Base-by-base conservation (phyloP, 2,113 vertebrate genomes). In the Paradoxurus hermaphroditus region DNA sequence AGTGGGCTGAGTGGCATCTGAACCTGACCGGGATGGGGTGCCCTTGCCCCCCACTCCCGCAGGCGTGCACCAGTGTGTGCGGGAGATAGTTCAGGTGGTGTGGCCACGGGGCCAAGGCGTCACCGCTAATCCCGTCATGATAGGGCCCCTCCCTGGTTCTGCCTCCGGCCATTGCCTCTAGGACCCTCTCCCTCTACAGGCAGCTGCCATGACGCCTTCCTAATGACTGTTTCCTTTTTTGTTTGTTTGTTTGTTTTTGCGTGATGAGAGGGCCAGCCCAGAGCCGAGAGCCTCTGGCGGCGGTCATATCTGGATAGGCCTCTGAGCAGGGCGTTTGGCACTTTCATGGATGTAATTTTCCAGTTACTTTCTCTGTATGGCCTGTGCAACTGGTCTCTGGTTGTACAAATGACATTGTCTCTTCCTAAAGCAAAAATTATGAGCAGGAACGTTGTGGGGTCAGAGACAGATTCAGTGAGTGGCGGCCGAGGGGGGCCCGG, bases 31-130 rank as follows among this genome's bases (percentile, higher is more conserved):
- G 27, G 49, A 56, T 4, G 36, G 3, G 77, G 16, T 14, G 6
- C 9, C 65, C 36, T 44, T 4, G 36, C 1, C 21, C 41, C 12
- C 5, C 18, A 34, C 56, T 34, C 15, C 25, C 1, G 4, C 5
- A 1, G 75, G 62, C 1, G 0, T 4, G 21, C 70, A 44, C 29
- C 3, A 1, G 19, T 1, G n/a, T 0, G 18, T 0, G 5, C 15
- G 0, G 0, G 46, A 18, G 51, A 16, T 0, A 1, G 2, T 31
- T 3, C 0, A 0, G 34, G 6, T 0, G 2, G 39, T 4, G 8
- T 4, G 11, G 31, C 11, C 31, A 0, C 0, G 4, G 8, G 11
- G 31, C 11, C 19, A 1, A 1, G 4, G 7, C 23, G 1, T 1
- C 3, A 18, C 18, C 9, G 3, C 51, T 2, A 3, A 9, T 5